Percentiles rank a stretch among this genome's conserved stretches.
These are phyloP conservation scores for Dioctria rufipes DNA, from an alignment of 2,888 invertebrate species.

Conservation along the genomic window DNA sequence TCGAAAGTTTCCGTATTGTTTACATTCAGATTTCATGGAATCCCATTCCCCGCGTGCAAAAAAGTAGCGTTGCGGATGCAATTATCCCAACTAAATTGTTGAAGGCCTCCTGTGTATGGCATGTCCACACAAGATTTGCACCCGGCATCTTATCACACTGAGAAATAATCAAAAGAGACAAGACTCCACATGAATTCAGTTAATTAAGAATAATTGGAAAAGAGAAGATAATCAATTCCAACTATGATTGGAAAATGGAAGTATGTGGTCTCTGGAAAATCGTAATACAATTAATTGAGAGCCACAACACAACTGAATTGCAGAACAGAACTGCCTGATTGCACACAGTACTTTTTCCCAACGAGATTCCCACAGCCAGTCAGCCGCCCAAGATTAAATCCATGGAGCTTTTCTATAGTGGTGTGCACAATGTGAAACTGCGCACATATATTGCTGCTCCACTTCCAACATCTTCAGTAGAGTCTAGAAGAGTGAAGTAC, in stretches of 20 bases:
- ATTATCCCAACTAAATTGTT: not conserved
- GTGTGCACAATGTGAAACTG: not conserved
- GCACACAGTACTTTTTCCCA: slow-evolving; percentile 9
- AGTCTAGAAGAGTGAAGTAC: no score
- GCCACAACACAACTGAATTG: not conserved
- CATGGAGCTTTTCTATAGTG: not conserved
- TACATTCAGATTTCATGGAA: slow-evolving; percentile 5
- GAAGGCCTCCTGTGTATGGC: not conserved
- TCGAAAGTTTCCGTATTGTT: not conserved
- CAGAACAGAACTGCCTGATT: not conserved
- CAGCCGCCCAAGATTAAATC: not conserved
- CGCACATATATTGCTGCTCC: not conserved
- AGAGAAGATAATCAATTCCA: not conserved
- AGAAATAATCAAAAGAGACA: not conserved
- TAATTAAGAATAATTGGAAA: slow-evolving; percentile 9
- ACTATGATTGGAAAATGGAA: not conserved
- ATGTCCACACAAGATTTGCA: not conserved
- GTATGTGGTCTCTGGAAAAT: not conserved
- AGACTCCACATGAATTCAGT: not conserved
- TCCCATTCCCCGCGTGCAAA: slow-evolving; percentile 33
- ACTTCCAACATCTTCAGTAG: not conserved
- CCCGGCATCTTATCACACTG: not conserved
- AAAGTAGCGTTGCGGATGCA: not conserved
- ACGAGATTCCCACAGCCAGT: not conserved
- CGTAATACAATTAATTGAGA: not conserved